These are phyloP conservation scores for honey bee (Apis mellifera) DNA, from an alignment of 1,140 invertebrate genomes.

Conservation along the genomic window Amel_HAv3.1 CM009932.2:13440501-13441000, in stretches of 20 bases:
- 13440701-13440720: too few relatives aligned
- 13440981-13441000: constrained; percentile 15
- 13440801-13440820: not conserved
- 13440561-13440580: constrained; percentile 1
- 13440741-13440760: not conserved
- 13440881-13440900: too few relatives aligned
- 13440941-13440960: not conserved
- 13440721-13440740: constrained; percentile 10
- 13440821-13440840: too few relatives aligned
- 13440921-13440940: not conserved
- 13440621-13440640: not conserved
- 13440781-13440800: not conserved
- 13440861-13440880: not conserved
- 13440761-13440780: not conserved
- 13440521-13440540: constrained; percentile 15
- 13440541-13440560: constrained; percentile 22
- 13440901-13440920: not conserved
- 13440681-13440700: not conserved
- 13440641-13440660: constrained; percentile 20
- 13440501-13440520: not conserved
- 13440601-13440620: not conserved
- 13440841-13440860: not conserved
- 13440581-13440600: constrained; percentile 17
- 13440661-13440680: constrained; percentile 25
- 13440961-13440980: not conserved